Conservation (phyloP, 2,113 vertebrate species). For the Nanorana parkeri region DNA sequence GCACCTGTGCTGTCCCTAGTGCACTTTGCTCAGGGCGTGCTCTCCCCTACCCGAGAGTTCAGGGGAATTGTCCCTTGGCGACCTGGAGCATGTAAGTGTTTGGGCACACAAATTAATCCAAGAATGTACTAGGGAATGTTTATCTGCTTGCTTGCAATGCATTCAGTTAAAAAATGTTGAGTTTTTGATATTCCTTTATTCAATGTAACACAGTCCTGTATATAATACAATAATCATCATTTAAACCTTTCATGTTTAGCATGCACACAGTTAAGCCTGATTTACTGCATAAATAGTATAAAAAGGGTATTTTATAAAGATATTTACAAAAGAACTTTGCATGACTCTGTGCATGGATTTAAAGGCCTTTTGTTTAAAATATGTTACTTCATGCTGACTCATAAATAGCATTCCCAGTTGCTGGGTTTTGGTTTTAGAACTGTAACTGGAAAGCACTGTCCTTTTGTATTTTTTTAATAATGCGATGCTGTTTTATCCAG, state of each 20-base stretch:
- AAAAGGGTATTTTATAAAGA: neutral
- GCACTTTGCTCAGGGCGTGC: too few species aligned
- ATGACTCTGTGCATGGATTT: neutral
- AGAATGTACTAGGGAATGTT: too few species aligned
- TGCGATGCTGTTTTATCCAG: conserved; percentile 15
- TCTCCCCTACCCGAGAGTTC: too few species aligned
- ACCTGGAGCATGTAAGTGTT: too few species aligned
- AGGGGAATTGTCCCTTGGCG: too few species aligned
- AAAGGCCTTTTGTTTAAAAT: conserved; percentile 37
- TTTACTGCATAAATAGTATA: neutral
- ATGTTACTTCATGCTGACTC: conserved; percentile 1
- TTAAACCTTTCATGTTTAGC: too few species aligned
- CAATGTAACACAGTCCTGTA: neutral
- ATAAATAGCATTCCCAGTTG: conserved; percentile 40
- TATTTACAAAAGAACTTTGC: conserved; percentile 5
- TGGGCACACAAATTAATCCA: too few species aligned
- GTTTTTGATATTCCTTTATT: too few species aligned
- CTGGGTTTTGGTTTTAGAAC: conserved; percentile 35
- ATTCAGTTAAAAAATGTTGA: too few species aligned
- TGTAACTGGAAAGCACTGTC: conserved; percentile 11
- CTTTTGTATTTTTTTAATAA: conserved; percentile 31
- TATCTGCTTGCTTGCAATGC: too few species aligned
- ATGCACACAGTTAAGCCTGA: neutral
- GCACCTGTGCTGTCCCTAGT: too few species aligned
- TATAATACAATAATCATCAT: neutral